Evolutionary conservation across 2,113 vertebrate genomes (phyloP).

Genomic region (Ibidorhyncha struthersii): DNA sequence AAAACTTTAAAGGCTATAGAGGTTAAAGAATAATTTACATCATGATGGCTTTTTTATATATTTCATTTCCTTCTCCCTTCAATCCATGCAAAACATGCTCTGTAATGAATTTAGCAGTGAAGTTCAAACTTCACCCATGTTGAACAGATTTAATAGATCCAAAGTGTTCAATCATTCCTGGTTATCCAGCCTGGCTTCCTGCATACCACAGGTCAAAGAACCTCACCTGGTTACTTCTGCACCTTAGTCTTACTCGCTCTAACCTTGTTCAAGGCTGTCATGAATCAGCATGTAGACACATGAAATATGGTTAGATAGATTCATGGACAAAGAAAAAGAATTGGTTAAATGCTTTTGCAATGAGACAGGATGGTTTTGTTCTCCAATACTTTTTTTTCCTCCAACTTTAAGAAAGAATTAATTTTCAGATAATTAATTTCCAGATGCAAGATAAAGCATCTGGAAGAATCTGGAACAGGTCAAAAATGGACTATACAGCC

Average conservation of each 20-base stretch:
- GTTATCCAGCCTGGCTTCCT: not conserved
- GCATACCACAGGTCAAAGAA: not conserved
- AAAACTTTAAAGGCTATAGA: not conserved
- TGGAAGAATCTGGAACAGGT: not conserved
- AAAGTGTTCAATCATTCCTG: not conserved
- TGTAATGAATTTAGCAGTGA: not conserved
- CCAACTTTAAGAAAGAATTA: not conserved
- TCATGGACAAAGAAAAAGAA: not conserved
- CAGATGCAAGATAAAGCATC: not conserved
- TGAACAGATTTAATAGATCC: not conserved
- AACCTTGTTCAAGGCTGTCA: not conserved
- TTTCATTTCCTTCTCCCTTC: conserved; percentile 4
- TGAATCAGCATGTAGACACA: rapidly evolving
- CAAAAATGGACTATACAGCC: not conserved
- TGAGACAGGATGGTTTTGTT: not conserved
- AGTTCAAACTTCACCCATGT: not conserved
- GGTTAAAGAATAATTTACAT: not conserved
- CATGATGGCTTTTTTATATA: not conserved
- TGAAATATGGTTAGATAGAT: not conserved
- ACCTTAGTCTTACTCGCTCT: not conserved
- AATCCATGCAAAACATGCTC: not conserved
- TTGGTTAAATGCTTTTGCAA: not conserved
- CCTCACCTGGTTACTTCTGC: not conserved
- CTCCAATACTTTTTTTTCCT: not conserved
- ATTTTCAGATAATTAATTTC: not conserved